These are phyloP conservation scores for Lamproptera curius DNA, from an alignment of 2,888 invertebrate species.

Conservation along the genomic window DNA sequence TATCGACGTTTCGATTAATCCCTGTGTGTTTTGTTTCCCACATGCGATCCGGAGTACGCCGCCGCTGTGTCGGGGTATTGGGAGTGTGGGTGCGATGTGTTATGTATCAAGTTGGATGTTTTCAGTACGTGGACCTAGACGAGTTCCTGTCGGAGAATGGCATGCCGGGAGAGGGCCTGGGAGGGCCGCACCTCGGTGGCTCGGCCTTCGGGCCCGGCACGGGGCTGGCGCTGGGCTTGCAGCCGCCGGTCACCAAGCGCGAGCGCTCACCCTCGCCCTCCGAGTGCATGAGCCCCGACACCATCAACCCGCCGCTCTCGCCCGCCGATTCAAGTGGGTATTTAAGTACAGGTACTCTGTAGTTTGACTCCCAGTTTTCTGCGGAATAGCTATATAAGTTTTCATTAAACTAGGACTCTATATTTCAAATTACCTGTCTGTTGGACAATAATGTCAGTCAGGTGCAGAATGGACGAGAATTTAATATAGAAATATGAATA, in stretches of 20 bases:
- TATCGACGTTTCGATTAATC: background rate
- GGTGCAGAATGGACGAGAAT: too few relatives aligned
- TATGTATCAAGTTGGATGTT: slow-evolving; percentile 34
- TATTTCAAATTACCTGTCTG: too few relatives aligned
- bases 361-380: too few relatives aligned
- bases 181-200: slow-evolving; percentile 81
- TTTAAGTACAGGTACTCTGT: too few relatives aligned
- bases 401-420: too few relatives aligned
- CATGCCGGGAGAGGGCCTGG: slow-evolving; percentile 89
- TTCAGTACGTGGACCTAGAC: slow-evolving; percentile 97
- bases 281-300: slow-evolving; percentile 93
- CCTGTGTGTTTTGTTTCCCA: background rate
- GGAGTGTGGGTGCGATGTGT: slow-evolving; percentile 29
- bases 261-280: slow-evolving; percentile 92
- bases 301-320: slow-evolving; percentile 92
- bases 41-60: background rate
- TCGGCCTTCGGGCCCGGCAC: slow-evolving; percentile 79
- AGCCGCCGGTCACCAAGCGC: slow-evolving; percentile 87
- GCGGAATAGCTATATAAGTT: too few relatives aligned
- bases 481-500: too few relatives aligned
- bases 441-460: too few relatives aligned
- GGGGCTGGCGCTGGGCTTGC: slow-evolving; percentile 78
- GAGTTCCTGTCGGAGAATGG: slow-evolving; percentile 98
- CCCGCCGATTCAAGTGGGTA: slow-evolving; percentile 94
- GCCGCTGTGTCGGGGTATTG: slow-evolving; percentile 13